phyloP scores from a whole-genome alignment of 2,113 vertebrate genomes.

The Suncus etruscus region DNA sequence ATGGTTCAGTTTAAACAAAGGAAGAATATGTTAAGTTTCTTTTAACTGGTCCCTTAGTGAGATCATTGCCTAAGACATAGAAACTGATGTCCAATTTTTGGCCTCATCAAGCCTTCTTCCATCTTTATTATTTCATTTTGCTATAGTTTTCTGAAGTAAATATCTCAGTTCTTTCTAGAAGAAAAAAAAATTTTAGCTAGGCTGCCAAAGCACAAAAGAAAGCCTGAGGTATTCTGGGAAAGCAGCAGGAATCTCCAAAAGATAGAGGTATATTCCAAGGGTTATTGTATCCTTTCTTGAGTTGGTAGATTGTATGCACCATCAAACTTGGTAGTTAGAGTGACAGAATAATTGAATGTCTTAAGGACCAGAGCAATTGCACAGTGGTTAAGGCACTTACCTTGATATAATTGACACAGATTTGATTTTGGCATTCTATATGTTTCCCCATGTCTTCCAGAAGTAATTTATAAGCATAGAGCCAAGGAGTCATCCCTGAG shows the following conservation, averaged over 20 bases:
- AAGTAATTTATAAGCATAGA: no score
- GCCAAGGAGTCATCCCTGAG: no score
- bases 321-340: neutral
- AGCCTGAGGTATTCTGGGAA: neutral
- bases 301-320: neutral
- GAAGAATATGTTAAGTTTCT: neutral
- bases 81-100: neutral
- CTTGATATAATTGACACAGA: no score
- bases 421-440: no score
- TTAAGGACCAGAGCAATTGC: neutral
- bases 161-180: neutral
- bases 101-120: rapidly evolving
- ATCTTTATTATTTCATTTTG: neutral
- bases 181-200: neutral
- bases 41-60: neutral
- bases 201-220: neutral
- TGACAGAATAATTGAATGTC: neutral
- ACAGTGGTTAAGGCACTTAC: no score
- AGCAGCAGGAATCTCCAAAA: neutral
- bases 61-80: no score
- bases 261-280: neutral
- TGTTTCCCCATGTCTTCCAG: no score
- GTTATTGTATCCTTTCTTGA: neutral
- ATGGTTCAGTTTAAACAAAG: neutral
- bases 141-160: neutral